Evolutionary conservation across 1,140 invertebrate species (phyloP).

Genomic region (Littorina saxatilis): DNA sequence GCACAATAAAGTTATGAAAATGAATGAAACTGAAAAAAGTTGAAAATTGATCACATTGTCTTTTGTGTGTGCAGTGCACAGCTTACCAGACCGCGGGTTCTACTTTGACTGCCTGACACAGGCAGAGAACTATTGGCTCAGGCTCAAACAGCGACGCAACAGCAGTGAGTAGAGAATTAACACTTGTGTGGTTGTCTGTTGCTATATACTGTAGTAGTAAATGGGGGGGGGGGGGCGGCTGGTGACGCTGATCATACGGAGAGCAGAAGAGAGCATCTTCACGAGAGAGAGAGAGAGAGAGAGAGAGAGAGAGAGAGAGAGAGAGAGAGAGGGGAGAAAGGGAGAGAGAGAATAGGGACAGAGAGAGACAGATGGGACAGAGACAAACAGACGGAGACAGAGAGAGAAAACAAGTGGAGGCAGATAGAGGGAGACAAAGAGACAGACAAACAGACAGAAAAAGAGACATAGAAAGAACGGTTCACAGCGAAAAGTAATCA

Average conservation of each 20-base stretch:
- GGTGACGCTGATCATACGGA: neutral
- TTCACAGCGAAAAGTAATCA: no score
- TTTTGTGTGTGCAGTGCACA: constrained; percentile 66
- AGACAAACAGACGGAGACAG: no score
- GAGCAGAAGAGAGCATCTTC: neutral
- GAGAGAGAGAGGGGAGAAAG: neutral
- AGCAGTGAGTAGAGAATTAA: constrained; percentile 44
- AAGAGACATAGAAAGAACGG: no score
- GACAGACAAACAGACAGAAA: no score
- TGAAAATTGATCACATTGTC: no score
- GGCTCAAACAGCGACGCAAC: constrained; percentile 25
- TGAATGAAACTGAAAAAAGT: no score
- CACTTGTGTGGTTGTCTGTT: neutral
- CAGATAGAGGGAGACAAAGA: no score
- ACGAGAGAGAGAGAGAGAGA: neutral
- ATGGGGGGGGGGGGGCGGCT: neutral
- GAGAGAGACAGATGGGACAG: neutral
- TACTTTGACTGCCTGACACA: constrained; percentile 66
- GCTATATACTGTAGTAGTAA: neutral
- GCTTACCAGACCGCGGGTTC: constrained; percentile 54
- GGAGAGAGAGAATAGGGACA: neutral
- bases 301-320: neutral
- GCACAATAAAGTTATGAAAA: no score
- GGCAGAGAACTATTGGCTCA: constrained; percentile 58
- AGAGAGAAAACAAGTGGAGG: no score